These are phyloP conservation scores for Drosophila ironensis DNA, from an alignment of 1,140 invertebrate species.

Conservation along the genomic window DNA sequence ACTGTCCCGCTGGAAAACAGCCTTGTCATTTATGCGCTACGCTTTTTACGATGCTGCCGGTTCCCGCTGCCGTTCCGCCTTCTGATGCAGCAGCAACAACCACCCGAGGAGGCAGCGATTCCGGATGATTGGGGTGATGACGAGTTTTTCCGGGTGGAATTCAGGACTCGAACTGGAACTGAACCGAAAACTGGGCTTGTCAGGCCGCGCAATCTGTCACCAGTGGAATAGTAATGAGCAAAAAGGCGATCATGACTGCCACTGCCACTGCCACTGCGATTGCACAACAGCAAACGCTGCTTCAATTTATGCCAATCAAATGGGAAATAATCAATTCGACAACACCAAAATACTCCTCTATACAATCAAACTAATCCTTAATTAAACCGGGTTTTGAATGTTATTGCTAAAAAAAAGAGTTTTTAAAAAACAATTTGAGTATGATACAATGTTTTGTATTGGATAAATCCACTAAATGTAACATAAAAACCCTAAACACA, in stretches of 20 bases:
- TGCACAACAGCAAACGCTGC: background rate
- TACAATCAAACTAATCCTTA: no score
- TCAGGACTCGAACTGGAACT: background rate
- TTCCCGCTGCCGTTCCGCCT: slow-evolving; percentile 1
- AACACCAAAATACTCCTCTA: no score
- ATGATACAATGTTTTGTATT: no score
- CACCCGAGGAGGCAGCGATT: no score
- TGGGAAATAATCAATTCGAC: background rate
- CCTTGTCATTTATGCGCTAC: slow-evolving; percentile 63
- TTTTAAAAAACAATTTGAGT: no score
- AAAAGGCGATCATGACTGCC: slow-evolving; percentile 12
- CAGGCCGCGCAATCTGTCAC: slow-evolving; percentile 58
- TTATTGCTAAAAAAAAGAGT: no score
- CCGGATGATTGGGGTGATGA: background rate
- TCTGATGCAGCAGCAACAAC: slow-evolving; percentile 8
- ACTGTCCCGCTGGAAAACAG: slow-evolving; percentile 32
- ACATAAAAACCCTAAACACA: no score
- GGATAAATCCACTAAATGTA: no score
- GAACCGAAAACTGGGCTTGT: background rate
- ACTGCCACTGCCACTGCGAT: slow-evolving; percentile 1
- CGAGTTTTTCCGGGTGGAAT: background rate
- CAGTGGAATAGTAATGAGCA: slow-evolving; percentile 34
- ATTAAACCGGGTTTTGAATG: no score
- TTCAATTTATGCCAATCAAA: background rate
- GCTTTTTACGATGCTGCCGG: slow-evolving; percentile 55